Conservation (phyloP, 1,140 invertebrate genomes). For the Epicauta chinensis region DNA sequence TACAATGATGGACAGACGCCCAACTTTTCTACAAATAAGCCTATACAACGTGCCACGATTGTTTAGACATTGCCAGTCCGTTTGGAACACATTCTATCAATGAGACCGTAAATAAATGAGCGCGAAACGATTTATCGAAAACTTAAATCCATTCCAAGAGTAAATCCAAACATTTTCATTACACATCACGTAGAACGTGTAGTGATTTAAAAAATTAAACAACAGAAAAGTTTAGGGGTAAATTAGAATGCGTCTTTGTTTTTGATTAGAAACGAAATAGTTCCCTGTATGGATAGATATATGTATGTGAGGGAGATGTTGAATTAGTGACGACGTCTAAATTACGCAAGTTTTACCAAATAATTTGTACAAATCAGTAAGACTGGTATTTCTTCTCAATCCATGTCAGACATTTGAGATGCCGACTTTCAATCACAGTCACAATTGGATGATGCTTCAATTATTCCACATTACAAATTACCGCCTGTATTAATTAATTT, state of each 20-base stretch:
- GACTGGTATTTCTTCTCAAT: constrained; percentile 27
- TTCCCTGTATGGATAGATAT: too few relatives aligned
- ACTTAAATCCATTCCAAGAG: constrained; percentile 31
- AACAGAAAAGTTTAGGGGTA: too few relatives aligned
- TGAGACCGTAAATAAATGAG: constrained; percentile 32
- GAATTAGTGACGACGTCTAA: constrained; percentile 19
- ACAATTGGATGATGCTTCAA: constrained; percentile 24
- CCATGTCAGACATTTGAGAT: constrained; percentile 21
- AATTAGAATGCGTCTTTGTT: too few relatives aligned
- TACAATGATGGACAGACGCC: constrained; percentile 33
- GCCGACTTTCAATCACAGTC: constrained; percentile 27
- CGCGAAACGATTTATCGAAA: constrained; percentile 29
- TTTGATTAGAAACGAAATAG: too few relatives aligned
- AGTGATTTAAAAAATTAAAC: too few relatives aligned
- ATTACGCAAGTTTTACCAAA: constrained; percentile 26
- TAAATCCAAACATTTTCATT: constrained; percentile 16
- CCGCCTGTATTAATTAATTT: too few relatives aligned
- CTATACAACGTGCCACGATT: constrained; percentile 14
- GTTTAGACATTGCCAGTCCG: constrained; percentile 23
- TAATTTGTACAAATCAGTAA: constrained; percentile 29
- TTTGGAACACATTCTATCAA: constrained; percentile 29
- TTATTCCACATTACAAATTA: constrained; percentile 19
- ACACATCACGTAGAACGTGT: too few relatives aligned
- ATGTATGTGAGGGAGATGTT: not conserved
- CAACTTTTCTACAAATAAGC: constrained; percentile 33